Base-by-base conservation (phyloP, 2,113 vertebrate genomes). In the Oreochromis tanganicae region DNA sequence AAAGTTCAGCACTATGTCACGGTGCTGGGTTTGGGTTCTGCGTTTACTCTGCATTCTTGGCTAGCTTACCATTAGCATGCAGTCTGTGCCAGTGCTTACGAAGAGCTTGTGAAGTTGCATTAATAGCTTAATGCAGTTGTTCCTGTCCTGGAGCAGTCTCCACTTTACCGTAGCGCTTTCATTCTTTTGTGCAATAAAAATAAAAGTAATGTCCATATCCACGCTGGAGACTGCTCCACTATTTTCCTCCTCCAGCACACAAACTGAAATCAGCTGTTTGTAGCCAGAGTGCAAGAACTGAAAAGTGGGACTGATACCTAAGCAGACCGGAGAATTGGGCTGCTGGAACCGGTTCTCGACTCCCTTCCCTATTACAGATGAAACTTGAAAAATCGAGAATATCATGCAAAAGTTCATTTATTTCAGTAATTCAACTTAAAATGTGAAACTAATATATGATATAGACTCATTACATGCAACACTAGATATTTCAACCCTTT, bases 91-190 rank as follows among this genome's bases (percentile, higher is more conserved):
- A 19, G 57, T 61, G 29, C 9, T 61, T 61, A 29, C 1, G 5
- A 56, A 27, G 21, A 56, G 21, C 54, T 56, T 1, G 54, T 4
- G 55, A 61, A 6, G 29, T 61, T 34, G 29, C 29, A 34, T 61
- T 0, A 61, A 61, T 3, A 61, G 16, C 16, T 34, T 34, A 61
- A 34, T 0, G 57, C 29, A 61, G 29, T 34, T 61, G 16, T 61
- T 0, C 29, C 0, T 61, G 57, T 0, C 5, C 16, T 34, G 57
- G 57, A 34, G 57, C 57, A 34, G 29, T 0, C 16, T 34, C 57
- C 57, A 34, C 57, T 61, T 61, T 10, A 61, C 29, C 57, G 4
- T 29, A 1, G 9, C 29, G 34, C 16, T 34, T 32, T 61, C 16
- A 2, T 34, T 34, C 16, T 34, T 61, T 11, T 34, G 57, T 34